These are phyloP conservation scores for Diplodus puntazzo DNA, from an alignment of 2,797 vertebrate genomes.

Conservation along the genomic window DNA sequence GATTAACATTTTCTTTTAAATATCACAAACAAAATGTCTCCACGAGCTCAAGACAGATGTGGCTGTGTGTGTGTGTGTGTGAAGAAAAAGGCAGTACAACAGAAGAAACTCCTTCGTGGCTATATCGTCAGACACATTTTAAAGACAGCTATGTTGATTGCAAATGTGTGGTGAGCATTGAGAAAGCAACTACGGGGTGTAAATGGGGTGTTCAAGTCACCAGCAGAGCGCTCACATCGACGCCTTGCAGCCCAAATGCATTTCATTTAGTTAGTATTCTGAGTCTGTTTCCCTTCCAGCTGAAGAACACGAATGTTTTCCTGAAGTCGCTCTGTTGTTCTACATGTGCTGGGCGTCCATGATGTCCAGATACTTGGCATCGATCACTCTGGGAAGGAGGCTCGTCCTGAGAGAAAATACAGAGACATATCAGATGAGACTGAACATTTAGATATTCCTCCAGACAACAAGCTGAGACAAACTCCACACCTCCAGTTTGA, in stretches of 20 bases:
- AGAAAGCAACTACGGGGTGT: constrained; percentile 19
- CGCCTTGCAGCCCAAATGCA: constrained; percentile 43
- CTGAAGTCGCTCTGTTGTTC: neutral
- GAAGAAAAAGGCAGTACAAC: neutral
- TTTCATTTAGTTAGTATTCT: constrained; percentile 18
- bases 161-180: constrained; percentile 14
- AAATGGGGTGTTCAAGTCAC: constrained; percentile 2
- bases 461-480: neutral
- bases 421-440: constrained; percentile 8
- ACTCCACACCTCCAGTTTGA: neutral
- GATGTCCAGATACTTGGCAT: constrained; percentile 93
- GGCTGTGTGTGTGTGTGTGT: neutral
- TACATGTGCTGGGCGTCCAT: constrained; percentile 92
- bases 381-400: constrained; percentile 91
- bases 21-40: neutral
- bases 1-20: constrained; percentile 11
- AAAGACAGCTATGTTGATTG: constrained; percentile 17
- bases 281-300: constrained; percentile 43
- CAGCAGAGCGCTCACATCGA: neutral
- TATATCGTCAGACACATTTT: constrained; percentile 26
- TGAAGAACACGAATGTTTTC: constrained; percentile 10
- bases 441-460: neutral
- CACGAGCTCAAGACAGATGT: neutral
- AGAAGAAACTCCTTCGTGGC: neutral
- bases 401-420: constrained; percentile 84